phyloP scores from a whole-genome alignment of 2,113 vertebrate species.

The Drymodes brunneopygia region DNA sequence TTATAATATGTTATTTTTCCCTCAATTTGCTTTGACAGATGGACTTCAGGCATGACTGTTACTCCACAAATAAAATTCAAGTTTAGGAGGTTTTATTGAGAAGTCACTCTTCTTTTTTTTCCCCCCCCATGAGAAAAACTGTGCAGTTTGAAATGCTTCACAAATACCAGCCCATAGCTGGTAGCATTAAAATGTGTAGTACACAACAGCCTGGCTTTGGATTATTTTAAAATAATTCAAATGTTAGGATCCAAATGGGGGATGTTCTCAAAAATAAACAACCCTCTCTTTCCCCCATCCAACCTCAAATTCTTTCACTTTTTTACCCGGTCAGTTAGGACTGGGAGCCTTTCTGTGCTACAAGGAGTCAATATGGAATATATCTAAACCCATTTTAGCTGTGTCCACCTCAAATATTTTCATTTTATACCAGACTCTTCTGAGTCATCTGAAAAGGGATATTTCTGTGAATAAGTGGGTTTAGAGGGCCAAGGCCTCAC shows the following conservation, averaged over 20 bases:
- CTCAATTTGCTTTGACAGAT: slow-evolving; percentile 38
- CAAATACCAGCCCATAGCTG: background rate
- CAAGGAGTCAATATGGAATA: background rate
- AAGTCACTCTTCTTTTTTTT: background rate
- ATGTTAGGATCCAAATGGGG: too few species aligned
- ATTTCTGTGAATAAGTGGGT: background rate
- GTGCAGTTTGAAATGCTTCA: background rate
- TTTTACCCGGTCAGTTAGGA: background rate
- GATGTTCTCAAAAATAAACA: background rate
- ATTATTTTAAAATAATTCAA: background rate
- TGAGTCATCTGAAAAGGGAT: background rate
- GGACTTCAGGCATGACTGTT: background rate
- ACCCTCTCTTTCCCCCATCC: background rate
- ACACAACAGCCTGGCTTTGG: background rate
- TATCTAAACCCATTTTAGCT: background rate
- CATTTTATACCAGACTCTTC: background rate
- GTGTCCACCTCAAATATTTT: background rate
- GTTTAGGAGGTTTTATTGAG: background rate
- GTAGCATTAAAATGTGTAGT: background rate
- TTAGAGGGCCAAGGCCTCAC: background rate
- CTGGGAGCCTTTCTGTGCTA: background rate
- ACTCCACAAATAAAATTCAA: background rate
- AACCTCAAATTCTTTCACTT: background rate
- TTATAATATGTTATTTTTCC: background rate
- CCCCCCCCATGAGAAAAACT: rapidly evolving